Base-by-base conservation (phyloP, 2,113 vertebrate species). In the Nothocercus nigrocapillus region DNA sequence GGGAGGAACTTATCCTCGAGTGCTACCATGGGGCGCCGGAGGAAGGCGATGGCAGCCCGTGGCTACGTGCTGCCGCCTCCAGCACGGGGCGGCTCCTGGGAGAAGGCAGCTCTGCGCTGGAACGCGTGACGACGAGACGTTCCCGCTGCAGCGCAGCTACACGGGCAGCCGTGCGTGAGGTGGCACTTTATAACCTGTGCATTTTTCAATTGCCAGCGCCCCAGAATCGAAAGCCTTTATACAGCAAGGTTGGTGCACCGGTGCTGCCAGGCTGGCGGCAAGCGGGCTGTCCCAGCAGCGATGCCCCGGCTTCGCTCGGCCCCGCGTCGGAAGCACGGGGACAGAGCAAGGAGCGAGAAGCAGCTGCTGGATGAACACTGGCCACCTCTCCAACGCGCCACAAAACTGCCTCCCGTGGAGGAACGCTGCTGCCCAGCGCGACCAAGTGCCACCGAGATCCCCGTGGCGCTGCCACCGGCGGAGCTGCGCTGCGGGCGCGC, bases 11-110 rank as follows among this genome's bases (percentile, higher is more conserved):
- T 63, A 84, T 17, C 32, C 49, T 58, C 0, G 2, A 64, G 38
- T 18, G 17, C 11, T 84, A 16, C 24, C 53, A 12, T 22, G 20
- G 25, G 25, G 28, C 1, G 61, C 54, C 69, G 80, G 64, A 8
- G 11, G 53, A 42, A 67, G 38, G 28, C 19, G 47, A 93, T 54
- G 45, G 47, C 38, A 82, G 66, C 53, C 68, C 28, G 38, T 25
- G 36, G 13, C 14, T n/a, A 22, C 7, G 5, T 0, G 3, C 0
- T 0, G 6, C 47, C 22, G 21, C 27, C 12, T 74, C 24, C 40
- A n/a, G 11, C 1, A 51, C 44, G 36, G 83, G n/a, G 19, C 34
- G 61, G 10, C 25, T 47, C 7, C 2, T 4, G 4, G 11, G 16
- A 64, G 24, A 40, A 45, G 13, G 12, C 34, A 6, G 82, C 51